phyloP scores from a whole-genome alignment of 2,113 vertebrate species.

The Cettia cetti region DNA sequence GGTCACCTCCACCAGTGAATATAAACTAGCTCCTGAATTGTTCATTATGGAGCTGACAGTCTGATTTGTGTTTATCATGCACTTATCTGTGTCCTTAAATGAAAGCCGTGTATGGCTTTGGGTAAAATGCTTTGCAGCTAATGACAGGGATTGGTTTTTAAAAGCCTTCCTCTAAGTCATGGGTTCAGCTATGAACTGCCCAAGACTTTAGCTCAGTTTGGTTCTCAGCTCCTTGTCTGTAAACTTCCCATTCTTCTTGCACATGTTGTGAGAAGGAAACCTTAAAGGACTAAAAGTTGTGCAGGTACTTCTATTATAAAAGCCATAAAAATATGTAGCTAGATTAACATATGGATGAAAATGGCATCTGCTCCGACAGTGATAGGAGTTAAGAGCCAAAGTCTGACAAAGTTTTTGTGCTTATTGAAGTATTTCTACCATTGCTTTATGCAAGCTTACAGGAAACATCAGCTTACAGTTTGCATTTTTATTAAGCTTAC shows the following conservation, averaged over 20 bases:
- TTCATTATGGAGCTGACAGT: neutral
- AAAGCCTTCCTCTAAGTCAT: neutral
- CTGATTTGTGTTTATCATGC: neutral
- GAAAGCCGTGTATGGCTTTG: neutral
- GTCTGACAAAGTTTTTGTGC: neutral
- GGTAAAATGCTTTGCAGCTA: neutral
- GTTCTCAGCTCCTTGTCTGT: neutral
- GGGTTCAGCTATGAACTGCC: neutral
- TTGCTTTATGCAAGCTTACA: neutral
- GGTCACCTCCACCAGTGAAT: constrained; percentile 14
- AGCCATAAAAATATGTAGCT: neutral
- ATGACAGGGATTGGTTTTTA: neutral
- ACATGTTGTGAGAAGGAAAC: neutral
- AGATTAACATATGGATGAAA: neutral
- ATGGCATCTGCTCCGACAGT: neutral
- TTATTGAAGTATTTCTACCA: neutral
- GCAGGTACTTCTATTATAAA: neutral
- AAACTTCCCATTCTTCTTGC: neutral
- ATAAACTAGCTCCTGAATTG: constrained; percentile 13
- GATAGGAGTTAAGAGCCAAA: neutral
- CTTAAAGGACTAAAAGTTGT: neutral
- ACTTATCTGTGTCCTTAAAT: constrained; percentile 24
- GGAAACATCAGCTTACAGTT: neutral
- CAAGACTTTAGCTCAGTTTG: neutral
- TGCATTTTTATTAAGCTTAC: neutral